Conservation (phyloP, 2,797 vertebrate genomes). For the Melanotaenia nigrans region DNA sequence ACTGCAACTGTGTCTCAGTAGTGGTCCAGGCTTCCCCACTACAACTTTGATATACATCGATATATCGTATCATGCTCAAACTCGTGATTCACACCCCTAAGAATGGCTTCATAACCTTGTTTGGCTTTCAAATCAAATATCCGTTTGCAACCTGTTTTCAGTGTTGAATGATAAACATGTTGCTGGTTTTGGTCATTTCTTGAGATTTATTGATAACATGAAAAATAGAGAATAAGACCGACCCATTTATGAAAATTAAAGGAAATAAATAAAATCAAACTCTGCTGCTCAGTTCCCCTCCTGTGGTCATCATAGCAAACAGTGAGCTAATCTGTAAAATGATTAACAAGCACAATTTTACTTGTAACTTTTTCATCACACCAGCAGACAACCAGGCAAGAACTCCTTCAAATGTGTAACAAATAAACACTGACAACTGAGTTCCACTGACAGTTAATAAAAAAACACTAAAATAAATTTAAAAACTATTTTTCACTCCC, state of each 20-base stretch:
- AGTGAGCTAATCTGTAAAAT: neutral
- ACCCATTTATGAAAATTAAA: conserved; percentile 3
- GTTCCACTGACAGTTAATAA: neutral
- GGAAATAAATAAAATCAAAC: conserved; percentile 14
- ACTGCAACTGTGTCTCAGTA: too few relatives aligned
- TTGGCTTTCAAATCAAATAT: neutral
- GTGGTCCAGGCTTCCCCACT: too few relatives aligned
- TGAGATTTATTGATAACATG: neutral
- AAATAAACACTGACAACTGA: neutral
- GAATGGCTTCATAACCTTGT: neutral
- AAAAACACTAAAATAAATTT: neutral
- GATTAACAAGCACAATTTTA: neutral
- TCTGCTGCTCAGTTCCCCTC: conserved; percentile 39
- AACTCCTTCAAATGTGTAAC: neutral
- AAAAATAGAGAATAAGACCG: neutral
- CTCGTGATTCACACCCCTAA: neutral
- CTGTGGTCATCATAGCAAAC: conserved; percentile 3
- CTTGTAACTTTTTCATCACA: conserved; percentile 12
- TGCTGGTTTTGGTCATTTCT: conserved; percentile 15
- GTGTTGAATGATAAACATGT: neutral
- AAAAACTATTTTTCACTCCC: neutral
- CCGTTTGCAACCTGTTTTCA: too few relatives aligned
- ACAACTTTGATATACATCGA: neutral
- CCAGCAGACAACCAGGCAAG: conserved; percentile 37
- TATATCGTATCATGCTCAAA: neutral